Conservation (phyloP, 2,888 invertebrate genomes). For the Leucophora obtusa region DNA sequence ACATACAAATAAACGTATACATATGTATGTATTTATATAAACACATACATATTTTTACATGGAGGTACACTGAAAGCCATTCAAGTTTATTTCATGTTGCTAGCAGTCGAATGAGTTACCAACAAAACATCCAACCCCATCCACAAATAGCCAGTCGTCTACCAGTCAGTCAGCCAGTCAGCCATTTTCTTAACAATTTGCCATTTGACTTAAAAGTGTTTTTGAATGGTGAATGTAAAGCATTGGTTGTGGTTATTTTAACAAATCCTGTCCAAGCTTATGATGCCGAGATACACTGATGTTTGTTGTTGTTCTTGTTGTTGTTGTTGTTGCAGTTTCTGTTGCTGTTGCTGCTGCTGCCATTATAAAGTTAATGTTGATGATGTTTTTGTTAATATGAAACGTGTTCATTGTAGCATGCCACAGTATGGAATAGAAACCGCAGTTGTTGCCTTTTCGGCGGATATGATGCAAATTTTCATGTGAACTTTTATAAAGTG, state of each 20-base stretch:
- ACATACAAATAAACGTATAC: not conserved
- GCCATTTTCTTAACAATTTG: slow-evolving; percentile 64
- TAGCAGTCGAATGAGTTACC: slow-evolving; percentile 10
- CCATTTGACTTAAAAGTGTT: slow-evolving; percentile 56
- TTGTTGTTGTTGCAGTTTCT: slow-evolving; percentile 16
- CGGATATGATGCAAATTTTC: slow-evolving; percentile 60
- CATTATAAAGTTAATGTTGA: slow-evolving; percentile 57
- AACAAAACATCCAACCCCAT: slow-evolving; percentile 28
- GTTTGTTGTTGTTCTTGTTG: slow-evolving; percentile 18
- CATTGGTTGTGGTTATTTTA: slow-evolving; percentile 55
- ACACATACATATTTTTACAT: too few relatives aligned
- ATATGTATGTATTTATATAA: not conserved
- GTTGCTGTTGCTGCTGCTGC: slow-evolving; percentile 33
- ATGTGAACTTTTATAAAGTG: slow-evolving; percentile 61
- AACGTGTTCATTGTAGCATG: slow-evolving; percentile 69
- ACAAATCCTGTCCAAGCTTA: slow-evolving; percentile 52
- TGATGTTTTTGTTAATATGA: slow-evolving; percentile 74
- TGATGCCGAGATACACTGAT: slow-evolving; percentile 15
- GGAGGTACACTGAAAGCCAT: slow-evolving; percentile 38
- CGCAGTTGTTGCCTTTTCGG: slow-evolving; percentile 55
- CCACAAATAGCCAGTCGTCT: slow-evolving; percentile 43
- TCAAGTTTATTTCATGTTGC: slow-evolving; percentile 40
- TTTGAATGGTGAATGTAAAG: slow-evolving; percentile 55
- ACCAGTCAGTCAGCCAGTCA: slow-evolving; percentile 19
- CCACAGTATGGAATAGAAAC: slow-evolving; percentile 44